These are phyloP conservation scores for Drepanosiphum platanoidis DNA, from an alignment of 2,888 invertebrate species.

Conservation along the genomic window DNA sequence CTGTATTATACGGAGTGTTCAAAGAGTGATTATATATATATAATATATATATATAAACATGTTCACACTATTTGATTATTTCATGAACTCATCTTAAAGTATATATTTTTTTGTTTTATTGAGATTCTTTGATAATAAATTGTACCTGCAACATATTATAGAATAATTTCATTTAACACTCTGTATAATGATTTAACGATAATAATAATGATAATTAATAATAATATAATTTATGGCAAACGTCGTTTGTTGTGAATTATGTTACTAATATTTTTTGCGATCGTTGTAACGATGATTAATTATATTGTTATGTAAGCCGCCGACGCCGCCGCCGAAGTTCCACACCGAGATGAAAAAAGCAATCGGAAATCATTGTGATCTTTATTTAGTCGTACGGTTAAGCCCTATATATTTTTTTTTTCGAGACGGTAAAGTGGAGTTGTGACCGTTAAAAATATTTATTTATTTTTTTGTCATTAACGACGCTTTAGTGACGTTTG, in stretches of 20 bases:
- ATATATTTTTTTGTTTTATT: constrained; percentile 20
- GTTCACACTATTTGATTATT: constrained; percentile 15
- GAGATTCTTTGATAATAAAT: background rate
- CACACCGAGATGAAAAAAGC: background rate
- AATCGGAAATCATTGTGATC: background rate
- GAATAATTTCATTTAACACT: constrained; percentile 9
- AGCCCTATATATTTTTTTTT: background rate
- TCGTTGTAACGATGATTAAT: constrained; percentile 19
- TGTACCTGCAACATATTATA: constrained; percentile 27
- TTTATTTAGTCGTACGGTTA: constrained; percentile 7
- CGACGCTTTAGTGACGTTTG: background rate
- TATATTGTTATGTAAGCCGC: too few relatives aligned
- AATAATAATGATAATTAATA: background rate
- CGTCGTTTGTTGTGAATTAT: constrained; percentile 29
- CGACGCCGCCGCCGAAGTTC: constrained; percentile 6
- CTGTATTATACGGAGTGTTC: constrained; percentile 25
- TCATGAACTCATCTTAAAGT: background rate
- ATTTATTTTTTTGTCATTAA: background rate
- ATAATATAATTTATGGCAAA: constrained; percentile 14
- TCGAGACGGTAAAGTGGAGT: constrained; percentile 33
- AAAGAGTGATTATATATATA: background rate
- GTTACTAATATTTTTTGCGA: background rate
- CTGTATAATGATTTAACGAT: constrained; percentile 12
- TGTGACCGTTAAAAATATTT: background rate
- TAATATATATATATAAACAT: too few relatives aligned